Conservation (phyloP, 1,140 invertebrate species). For the Zophobas atratus region DNA sequence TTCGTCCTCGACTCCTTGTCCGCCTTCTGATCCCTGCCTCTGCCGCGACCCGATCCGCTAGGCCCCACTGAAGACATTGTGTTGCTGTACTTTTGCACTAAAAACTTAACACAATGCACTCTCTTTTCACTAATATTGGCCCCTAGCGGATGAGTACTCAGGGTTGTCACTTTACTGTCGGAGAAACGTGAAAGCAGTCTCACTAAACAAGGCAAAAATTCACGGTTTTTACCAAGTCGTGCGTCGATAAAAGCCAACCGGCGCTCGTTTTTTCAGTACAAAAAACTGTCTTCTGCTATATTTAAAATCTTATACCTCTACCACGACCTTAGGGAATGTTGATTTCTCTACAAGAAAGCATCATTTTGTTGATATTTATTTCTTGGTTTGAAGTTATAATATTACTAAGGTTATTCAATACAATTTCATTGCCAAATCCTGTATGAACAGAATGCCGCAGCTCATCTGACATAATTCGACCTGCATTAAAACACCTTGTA, state of each 20-base stretch:
- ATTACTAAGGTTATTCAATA: background rate
- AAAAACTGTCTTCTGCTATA: no score
- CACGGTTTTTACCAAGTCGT: no score
- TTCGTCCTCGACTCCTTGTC: conserved; percentile 90
- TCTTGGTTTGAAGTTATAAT: conserved; percentile 1
- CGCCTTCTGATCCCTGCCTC: conserved; percentile 79
- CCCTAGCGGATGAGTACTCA: conserved; percentile 59
- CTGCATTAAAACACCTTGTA: conserved; percentile 5
- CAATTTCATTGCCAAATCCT: background rate
- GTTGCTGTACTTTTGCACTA: conserved; percentile 49
- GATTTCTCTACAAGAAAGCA: background rate
- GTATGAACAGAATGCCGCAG: background rate
- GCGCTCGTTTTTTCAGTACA: no score
- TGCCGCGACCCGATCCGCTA: conserved; percentile 74
- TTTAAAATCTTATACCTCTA: no score
- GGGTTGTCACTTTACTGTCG: conserved; percentile 6
- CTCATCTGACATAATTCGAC: conserved; percentile 1
- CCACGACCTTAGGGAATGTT: background rate
- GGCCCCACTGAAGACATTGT: conserved; percentile 71
- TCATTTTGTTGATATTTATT: background rate
- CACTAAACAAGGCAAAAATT: background rate
- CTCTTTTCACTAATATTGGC: conserved; percentile 63
- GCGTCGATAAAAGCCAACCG: no score
- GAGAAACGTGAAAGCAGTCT: background rate
- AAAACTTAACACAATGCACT: conserved; percentile 63